Conservation (phyloP, 2,797 vertebrate genomes). For the Manis crassicaudata region DNA sequence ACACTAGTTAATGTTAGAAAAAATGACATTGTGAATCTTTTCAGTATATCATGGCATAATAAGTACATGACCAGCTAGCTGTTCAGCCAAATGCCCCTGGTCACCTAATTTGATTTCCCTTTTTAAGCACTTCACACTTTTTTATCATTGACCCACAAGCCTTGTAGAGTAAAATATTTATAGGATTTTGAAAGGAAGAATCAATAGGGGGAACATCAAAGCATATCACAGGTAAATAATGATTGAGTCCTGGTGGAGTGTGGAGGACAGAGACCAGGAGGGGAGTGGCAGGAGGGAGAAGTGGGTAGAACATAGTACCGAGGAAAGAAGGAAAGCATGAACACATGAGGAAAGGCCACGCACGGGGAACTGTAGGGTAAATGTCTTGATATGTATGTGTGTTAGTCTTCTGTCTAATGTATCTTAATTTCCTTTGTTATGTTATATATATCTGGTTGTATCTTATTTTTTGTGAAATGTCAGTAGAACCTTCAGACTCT, state of each 20-base stretch:
- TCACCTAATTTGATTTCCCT: background rate
- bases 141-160: background rate
- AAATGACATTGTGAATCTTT: background rate
- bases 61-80: background rate
- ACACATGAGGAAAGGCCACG: background rate
- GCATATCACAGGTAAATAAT: background rate
- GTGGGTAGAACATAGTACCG: background rate
- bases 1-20: background rate
- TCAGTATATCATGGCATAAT: background rate
- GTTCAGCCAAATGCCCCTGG: background rate
- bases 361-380: background rate
- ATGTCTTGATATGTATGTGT: background rate
- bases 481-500: background rate
- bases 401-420: background rate
- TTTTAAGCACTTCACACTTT: background rate
- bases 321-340: background rate
- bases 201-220: background rate
- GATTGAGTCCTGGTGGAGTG: background rate
- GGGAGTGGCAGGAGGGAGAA: background rate
- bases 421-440: conserved; percentile 1
- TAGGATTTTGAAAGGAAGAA: background rate
- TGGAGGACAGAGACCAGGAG: background rate
- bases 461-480: conserved; percentile 24
- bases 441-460: background rate
- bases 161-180: background rate